Evolutionary conservation across 1,140 invertebrate species (phyloP).

Genomic region (Aphelenchoides avenae): DNA sequence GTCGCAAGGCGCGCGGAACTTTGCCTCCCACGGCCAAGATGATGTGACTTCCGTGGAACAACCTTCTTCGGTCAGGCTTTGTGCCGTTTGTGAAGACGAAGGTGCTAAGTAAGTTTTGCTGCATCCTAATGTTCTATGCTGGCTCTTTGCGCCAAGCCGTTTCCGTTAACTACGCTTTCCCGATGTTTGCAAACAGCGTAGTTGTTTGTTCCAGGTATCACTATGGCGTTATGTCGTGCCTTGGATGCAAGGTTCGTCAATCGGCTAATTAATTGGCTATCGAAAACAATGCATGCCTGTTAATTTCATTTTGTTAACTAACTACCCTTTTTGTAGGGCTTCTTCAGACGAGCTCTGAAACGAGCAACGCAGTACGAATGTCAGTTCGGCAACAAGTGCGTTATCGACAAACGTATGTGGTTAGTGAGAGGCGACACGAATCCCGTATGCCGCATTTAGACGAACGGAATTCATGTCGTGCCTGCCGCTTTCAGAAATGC

Average conservation of each 20-base stretch:
- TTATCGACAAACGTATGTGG: conserved; percentile 45
- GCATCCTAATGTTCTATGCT: no score
- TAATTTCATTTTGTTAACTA: neutral
- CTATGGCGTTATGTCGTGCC: conserved; percentile 51
- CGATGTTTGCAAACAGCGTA: no score
- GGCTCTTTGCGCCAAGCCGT: no score
- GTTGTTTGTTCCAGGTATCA: no score
- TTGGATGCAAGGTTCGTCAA: conserved; percentile 48
- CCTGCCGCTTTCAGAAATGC: conserved; percentile 52
- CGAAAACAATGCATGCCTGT: conserved; percentile 6
- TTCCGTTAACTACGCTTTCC: no score
- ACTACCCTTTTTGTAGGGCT: conserved; percentile 46
- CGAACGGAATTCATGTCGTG: conserved; percentile 42
- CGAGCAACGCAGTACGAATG: conserved; percentile 56
- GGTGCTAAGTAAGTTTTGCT: conserved; percentile 30
- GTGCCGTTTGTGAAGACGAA: conserved; percentile 31
- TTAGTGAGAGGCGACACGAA: conserved; percentile 16
- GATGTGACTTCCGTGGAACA: no score
- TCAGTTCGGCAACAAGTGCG: conserved; percentile 46
- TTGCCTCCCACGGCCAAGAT: no score
- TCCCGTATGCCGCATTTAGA: no score
- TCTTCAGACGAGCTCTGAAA: conserved; percentile 54
- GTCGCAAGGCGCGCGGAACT: no score
- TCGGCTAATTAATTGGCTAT: no score
- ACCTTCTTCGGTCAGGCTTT: no score